phyloP scores from a whole-genome alignment of 2,113 vertebrate genomes.

The Oreochromis niloticus region DNA sequence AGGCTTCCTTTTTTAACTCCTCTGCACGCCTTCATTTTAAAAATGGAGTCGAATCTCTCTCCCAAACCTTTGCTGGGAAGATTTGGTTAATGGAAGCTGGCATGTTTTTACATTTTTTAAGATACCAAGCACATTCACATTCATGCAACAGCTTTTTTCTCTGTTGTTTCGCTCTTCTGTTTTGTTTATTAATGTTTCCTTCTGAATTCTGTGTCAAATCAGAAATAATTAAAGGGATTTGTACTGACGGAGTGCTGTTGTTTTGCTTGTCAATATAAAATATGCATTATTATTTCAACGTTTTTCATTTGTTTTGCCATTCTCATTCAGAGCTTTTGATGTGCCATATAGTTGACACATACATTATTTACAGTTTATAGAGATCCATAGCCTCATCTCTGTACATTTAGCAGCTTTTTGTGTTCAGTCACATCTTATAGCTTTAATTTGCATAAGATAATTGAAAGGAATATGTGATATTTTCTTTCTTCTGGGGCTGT shows the following conservation, averaged over 20 bases:
- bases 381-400: background rate
- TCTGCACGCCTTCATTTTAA: background rate
- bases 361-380: background rate
- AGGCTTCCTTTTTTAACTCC: background rate
- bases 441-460: background rate
- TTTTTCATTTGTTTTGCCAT: background rate
- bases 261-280: background rate
- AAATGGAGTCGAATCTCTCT: background rate
- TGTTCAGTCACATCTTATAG: background rate
- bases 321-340: background rate
- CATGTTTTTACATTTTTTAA: background rate
- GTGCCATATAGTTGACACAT: background rate
- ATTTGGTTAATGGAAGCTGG: background rate
- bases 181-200: background rate
- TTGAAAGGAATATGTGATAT: background rate
- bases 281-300: background rate
- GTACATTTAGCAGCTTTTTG: background rate
- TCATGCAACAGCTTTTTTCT: background rate
- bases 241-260: background rate
- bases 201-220: background rate
- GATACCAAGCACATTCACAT: background rate
- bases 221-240: conserved; percentile 24
- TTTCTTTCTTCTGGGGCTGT: background rate
- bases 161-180: background rate
- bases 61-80: background rate